Conservation (phyloP, 2,888 invertebrate genomes). For the Drosophila cognata region DNA sequence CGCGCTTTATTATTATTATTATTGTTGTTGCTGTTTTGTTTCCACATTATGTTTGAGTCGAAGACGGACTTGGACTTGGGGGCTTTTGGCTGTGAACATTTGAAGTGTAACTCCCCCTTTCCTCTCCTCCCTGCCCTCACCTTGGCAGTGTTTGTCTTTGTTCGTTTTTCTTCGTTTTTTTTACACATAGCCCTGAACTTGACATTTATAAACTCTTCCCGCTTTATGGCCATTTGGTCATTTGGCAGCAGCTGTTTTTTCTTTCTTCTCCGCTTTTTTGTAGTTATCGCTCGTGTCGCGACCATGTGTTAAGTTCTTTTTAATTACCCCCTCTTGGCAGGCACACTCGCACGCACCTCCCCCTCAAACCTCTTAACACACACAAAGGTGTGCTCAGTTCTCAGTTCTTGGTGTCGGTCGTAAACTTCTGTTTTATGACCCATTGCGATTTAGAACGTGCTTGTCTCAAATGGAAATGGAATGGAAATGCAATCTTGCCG, state of each 20-base stretch:
- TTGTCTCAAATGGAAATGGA: constrained; percentile 14
- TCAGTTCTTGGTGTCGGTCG: constrained; percentile 33
- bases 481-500: constrained; percentile 47
- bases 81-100: constrained; percentile 17
- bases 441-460: constrained; percentile 55
- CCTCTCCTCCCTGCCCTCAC: neutral
- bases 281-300: constrained; percentile 55
- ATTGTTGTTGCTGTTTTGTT: constrained; percentile 21
- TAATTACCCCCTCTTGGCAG: constrained; percentile 51
- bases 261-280: neutral
- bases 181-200: constrained; percentile 69
- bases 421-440: constrained; percentile 56
- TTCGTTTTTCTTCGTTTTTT: constrained; percentile 28
- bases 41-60: constrained; percentile 38
- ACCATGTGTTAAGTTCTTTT: constrained; percentile 75
- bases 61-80: constrained; percentile 28
- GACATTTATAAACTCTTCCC: constrained; percentile 71
- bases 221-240: constrained; percentile 11
- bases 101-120: neutral
- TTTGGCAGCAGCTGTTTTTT: constrained; percentile 25
- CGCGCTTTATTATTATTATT: constrained; percentile 56
- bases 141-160: neutral
- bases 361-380: neutral
- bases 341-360: neutral
- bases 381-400: constrained; percentile 28